Evolutionary conservation across 2,113 vertebrate genomes (phyloP).

Genomic region (Pseudorhombus dupliciocellatus): DNA sequence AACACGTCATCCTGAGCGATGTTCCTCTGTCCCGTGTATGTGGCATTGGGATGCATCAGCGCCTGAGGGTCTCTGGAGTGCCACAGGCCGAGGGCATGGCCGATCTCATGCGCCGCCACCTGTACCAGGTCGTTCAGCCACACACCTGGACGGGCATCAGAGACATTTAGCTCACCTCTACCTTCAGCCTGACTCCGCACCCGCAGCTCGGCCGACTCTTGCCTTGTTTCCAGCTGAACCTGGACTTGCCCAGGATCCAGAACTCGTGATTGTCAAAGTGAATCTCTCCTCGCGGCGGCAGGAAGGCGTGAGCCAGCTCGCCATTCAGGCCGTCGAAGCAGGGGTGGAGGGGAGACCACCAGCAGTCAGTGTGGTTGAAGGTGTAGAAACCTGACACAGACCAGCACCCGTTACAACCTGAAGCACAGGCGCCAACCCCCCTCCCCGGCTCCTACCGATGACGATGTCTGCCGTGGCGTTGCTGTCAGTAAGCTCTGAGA

Average conservation of each 20-base stretch:
- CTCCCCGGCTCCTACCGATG: conserved; percentile 73
- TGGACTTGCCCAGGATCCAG: conserved; percentile 86
- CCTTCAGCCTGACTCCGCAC: no score
- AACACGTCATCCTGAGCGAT: conserved; percentile 84
- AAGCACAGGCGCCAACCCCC: neutral
- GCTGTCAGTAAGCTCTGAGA: conserved; percentile 70
- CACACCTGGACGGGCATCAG: conserved; percentile 74
- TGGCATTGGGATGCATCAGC: conserved; percentile 87
- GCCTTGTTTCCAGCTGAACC: conserved; percentile 89
- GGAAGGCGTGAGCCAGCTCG: conserved; percentile 86
- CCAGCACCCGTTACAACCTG: neutral
- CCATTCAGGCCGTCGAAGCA: conserved; percentile 87
- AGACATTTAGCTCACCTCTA: no score
- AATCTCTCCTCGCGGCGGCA: conserved; percentile 85
- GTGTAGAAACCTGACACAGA: conserved; percentile 83
- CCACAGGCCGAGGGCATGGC: conserved; percentile 86
- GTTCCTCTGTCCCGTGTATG: conserved; percentile 82
- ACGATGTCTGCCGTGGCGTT: conserved; percentile 78
- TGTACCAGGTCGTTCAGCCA: conserved; percentile 88
- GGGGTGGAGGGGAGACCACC: conserved; percentile 83
- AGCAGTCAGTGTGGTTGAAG: conserved; percentile 87
- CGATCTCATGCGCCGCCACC: conserved; percentile 86
- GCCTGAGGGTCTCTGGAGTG: conserved; percentile 81
- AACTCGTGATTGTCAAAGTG: conserved; percentile 89
- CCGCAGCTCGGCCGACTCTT: no score